Evolutionary conservation across 2,113 vertebrate genomes (phyloP), one percentile per base, ranked within the genome.

Genomic region (Urocolius indicus): DNA sequence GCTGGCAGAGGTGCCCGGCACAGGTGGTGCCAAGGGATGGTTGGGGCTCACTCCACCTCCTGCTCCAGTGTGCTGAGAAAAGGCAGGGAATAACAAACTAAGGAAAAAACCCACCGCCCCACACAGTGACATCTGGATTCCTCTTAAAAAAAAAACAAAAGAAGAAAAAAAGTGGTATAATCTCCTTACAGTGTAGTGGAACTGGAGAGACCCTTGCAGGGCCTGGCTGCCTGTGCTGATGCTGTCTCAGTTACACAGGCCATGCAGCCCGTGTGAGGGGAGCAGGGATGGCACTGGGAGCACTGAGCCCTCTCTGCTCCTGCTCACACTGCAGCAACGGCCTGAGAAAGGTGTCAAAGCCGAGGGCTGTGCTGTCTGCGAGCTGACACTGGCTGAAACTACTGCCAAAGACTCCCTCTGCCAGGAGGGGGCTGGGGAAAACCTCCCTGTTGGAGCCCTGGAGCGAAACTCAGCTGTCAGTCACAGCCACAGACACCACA

Each of bases 101-200:
- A 84, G 74, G 11, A 32, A 41, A 36, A 24, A 67, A 15, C 27
- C 21, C 21, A 4, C 3, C 27, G 71, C 49, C 88, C 86, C 88
- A 67, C 59, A 63, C 32, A 91, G 51, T 32, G 91, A 90, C 4
- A 69, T 32, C 16, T 67, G 77, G 92, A 83, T 88, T 94, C 75
- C 65, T 74, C 45, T 84, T 65, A 52, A 54, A 23, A 63, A 75
- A 61, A 34, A 51, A 55, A 78, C 73, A 57, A 43, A 30, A n/a
- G 26, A 29, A 48, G 27, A 4, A 8, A 8, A 51, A 62, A 24
- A 96, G 96, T 96, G 96, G 90, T 93, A 94, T 96, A 16, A 73
- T 57, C 48, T 83, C 95, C 94, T 93, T 96, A 96, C 94, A 96
- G 94, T 94, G 94, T 96, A 93, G 93, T 91, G 68, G 91, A 94